These are phyloP conservation scores for Neoseiulus cucumeris DNA, from an alignment of 1,140 invertebrate genomes.

Conservation along the genomic window DNA sequence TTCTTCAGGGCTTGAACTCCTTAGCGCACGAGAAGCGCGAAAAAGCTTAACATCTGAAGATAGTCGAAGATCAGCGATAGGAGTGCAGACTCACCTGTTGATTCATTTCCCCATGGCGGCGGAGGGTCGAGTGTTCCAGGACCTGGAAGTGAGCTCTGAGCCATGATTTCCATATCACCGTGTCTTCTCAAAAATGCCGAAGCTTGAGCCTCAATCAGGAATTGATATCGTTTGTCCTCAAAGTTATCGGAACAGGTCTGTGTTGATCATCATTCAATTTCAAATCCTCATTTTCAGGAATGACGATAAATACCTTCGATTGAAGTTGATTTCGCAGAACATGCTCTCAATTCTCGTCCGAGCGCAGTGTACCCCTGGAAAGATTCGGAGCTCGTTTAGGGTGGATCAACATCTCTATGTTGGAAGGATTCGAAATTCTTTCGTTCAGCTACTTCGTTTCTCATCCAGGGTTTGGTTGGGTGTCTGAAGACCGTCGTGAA, in stretches of 20 bases:
- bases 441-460: slow-evolving; percentile 3
- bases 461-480: slow-evolving; percentile 7
- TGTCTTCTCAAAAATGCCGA: no score
- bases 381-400: no score
- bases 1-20: slow-evolving; percentile 10
- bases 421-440: neutral
- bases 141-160: no score
- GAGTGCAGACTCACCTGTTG: neutral
- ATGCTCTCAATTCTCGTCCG: neutral
- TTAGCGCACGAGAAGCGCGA: neutral
- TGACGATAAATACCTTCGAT: neutral
- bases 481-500: slow-evolving; percentile 12
- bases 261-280: neutral
- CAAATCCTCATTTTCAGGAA: neutral
- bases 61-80: neutral
- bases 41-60: slow-evolving; percentile 10
- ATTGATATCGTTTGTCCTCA: neutral
- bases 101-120: no score
- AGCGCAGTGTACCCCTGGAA: neutral
- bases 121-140: no score
- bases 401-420: neutral
- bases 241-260: slow-evolving; percentile 5
- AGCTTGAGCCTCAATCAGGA: neutral
- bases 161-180: no score
- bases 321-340: neutral